Base-by-base conservation (phyloP, 2,797 vertebrate species). In the Lophotriccus pileatus region DNA sequence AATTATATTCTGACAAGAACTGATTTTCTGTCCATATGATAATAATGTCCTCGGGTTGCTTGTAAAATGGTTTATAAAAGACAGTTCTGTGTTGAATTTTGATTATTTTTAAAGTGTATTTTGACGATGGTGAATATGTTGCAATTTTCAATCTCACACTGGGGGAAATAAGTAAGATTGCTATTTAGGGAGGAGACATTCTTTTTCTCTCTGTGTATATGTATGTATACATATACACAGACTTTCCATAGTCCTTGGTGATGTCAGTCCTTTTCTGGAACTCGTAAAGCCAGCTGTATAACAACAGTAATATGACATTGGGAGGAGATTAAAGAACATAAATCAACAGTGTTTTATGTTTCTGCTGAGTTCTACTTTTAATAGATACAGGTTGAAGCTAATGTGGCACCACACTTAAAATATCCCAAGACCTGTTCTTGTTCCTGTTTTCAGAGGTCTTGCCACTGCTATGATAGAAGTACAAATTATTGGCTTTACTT, bases 381-480 rank as follows among this genome's bases (percentile, higher is more conserved):
- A 77, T 34, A 81, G 37, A 37, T 52, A n/a, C 16, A 81, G 47
- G 36, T 72, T 70, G 53, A 68, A 92, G 68, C 34, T 68, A 75
- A 60, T 47, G 55, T 93, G 75, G n/a, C 59, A 55, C 8, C 21
- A 32, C 32, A 37, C 18, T 64, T 83, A 68, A 83, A 95, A 84
- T 89, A 87, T 52, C 46, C 49, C 43, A 66, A 78, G 82, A 87
- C 39, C 36, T 69, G 37, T n/a, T 83, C 41, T 93, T 75, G 28
- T 95, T 92, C 67, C 82, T 92, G 41, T 93, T 95, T 95, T 87
- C 62, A 63, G 55, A 89, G 52, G 34, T 78, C 52, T 85, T 92
- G 50, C 30, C 63, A 75, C 46, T 80, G 50, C 74, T 85, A 50
- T 24, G 52, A 66, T 39, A 86, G 73, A 84, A 95, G 56, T 58